A percentile compares a stretch with the other conserved stretches of the same genome.
phyloP scores from a whole-genome alignment of 2,888 invertebrate genomes.

The Formica aserva region DNA sequence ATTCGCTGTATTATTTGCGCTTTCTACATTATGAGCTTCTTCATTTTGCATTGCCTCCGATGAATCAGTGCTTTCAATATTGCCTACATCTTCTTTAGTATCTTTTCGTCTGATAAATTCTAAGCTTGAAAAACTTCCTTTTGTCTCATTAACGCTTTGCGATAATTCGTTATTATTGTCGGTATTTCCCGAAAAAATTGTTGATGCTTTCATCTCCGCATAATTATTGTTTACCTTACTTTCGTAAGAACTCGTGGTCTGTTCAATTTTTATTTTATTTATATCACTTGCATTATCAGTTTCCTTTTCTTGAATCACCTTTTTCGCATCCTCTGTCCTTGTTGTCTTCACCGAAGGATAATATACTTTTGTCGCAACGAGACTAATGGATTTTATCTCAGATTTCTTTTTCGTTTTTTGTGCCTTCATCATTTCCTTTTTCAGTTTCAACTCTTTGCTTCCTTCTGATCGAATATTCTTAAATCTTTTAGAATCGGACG shows the following conservation, averaged over 20 bases:
- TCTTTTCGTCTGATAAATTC: neutral
- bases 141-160: neutral
- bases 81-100: neutral
- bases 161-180: neutral
- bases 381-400: neutral
- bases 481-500: conserved; percentile 71
- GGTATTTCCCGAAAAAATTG: neutral
- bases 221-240: neutral
- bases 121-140: neutral
- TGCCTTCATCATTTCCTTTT: conserved; percentile 63
- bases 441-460: conserved; percentile 79
- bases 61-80: neutral
- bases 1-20: neutral
- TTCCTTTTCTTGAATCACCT: neutral
- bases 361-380: neutral
- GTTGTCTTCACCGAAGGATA: neutral
- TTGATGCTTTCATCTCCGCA: neutral
- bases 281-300: neutral
- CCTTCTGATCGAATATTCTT: conserved; percentile 81
- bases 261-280: neutral
- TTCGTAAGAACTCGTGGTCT: neutral
- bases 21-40: neutral
- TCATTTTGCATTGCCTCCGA: neutral
- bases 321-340: neutral
- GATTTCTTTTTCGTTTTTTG: conserved; percentile 23